phyloP scores from a whole-genome alignment of 2,113 vertebrate genomes.

The Corythaixoides concolor region DNA sequence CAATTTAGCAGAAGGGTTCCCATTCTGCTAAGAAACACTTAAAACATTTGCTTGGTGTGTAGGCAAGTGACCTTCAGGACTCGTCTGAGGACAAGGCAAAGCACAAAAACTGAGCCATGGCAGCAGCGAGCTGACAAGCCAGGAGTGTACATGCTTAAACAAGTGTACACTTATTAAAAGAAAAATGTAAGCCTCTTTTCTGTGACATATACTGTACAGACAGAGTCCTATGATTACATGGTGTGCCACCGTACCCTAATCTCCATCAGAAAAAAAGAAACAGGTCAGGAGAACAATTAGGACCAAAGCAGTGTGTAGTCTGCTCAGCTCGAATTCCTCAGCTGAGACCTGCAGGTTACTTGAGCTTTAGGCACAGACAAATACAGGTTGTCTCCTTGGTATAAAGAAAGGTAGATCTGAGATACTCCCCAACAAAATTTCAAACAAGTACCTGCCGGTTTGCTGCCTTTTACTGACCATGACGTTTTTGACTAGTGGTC shows the following conservation, averaged over 20 bases:
- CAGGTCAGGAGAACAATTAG: neutral
- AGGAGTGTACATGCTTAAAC: neutral
- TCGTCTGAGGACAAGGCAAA: neutral
- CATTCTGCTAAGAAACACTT: neutral
- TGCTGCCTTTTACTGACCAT: neutral
- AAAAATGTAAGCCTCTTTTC: constrained; percentile 9
- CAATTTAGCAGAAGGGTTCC: neutral
- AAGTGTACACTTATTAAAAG: neutral
- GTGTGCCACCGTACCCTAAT: neutral
- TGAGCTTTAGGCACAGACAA: neutral
- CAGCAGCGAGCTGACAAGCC: neutral
- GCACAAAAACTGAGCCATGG: neutral
- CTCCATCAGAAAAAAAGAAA: neutral
- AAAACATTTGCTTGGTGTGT: neutral
- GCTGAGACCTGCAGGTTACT: neutral
- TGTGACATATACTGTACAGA: neutral
- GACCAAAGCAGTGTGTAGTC: neutral
- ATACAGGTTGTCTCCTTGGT: neutral
- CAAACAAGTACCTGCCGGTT: neutral
- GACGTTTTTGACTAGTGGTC: neutral
- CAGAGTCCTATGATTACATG: neutral
- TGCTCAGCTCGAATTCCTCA: neutral
- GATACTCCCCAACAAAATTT: neutral
- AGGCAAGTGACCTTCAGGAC: neutral
- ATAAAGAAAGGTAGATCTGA: neutral